phyloP scores from a whole-genome alignment of 2,888 invertebrate genomes.

The Lasioglossum malachurum region DNA sequence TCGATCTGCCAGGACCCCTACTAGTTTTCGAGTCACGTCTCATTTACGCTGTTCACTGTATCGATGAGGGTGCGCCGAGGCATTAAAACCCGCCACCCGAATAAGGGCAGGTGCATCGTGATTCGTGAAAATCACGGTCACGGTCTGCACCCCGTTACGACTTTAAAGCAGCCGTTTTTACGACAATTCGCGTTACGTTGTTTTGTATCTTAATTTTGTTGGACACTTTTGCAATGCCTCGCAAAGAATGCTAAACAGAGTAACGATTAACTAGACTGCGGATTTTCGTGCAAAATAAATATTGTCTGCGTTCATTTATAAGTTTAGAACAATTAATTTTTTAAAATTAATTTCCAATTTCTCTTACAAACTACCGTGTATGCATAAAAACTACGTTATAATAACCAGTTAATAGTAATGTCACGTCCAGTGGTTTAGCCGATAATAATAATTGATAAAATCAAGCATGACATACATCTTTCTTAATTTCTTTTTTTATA shows the following conservation, averaged over 20 bases:
- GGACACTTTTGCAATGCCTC: background rate
- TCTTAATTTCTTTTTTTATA: too few relatives aligned
- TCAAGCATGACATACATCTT: too few relatives aligned
- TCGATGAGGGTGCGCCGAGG: constrained; percentile 53
- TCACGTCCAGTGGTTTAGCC: too few relatives aligned
- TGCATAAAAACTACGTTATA: background rate
- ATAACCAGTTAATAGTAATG: too few relatives aligned
- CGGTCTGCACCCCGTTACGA: constrained; percentile 13
- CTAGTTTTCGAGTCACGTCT: constrained; percentile 73
- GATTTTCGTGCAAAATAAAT: background rate
- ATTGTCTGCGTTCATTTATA: background rate
- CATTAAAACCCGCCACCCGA: constrained; percentile 59
- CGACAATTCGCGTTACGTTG: background rate
- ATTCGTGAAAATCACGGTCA: constrained; percentile 67
- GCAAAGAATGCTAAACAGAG: background rate
- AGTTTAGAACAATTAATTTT: background rate
- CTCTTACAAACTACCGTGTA: background rate
- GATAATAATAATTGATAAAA: too few relatives aligned
- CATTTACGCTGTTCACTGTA: constrained; percentile 69
- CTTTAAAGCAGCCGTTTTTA: constrained; percentile 28
- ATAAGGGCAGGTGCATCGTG: constrained; percentile 73
- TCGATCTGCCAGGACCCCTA: constrained; percentile 48
- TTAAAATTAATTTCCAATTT: background rate
- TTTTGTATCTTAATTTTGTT: constrained; percentile 19
- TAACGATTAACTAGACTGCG: background rate